Percentiles rank a stretch among this genome's conserved stretches.
These are phyloP conservation scores for Battus philenor DNA, from an alignment of 1,140 invertebrate genomes.

Conservation along the genomic window DNA sequence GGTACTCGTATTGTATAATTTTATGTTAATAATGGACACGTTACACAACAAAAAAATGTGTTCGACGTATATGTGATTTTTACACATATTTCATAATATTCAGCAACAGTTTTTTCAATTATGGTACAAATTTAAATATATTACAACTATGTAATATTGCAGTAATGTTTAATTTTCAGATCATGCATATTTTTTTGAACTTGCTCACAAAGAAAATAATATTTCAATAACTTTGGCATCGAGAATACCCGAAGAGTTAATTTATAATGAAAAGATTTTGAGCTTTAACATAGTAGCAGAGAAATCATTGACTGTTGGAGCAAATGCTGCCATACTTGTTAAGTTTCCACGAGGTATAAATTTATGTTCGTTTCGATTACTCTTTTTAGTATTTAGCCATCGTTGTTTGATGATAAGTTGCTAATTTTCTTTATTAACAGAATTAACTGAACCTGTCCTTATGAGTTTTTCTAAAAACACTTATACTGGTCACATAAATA, in stretches of 20 bases:
- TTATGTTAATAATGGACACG: no score
- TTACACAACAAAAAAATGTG: no score
- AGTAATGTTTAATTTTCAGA: slow-evolving; percentile 35
- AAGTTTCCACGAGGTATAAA: slow-evolving; percentile 38
- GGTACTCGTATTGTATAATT: no score
- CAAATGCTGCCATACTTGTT: slow-evolving; percentile 34
- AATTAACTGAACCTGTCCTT: slow-evolving; percentile 30
- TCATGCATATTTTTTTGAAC: slow-evolving; percentile 38
- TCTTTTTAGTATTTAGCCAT: slow-evolving; percentile 7
- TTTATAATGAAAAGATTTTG: slow-evolving; percentile 43
- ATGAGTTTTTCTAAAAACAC: slow-evolving; percentile 38
- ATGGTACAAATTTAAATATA: no score
- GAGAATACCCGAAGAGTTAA: slow-evolving; percentile 38
- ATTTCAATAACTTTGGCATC: slow-evolving; percentile 23
- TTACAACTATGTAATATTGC: background rate
- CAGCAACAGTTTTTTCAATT: no score
- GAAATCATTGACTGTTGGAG: slow-evolving; percentile 40
- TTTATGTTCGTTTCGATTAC: slow-evolving; percentile 1
- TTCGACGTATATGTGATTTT: no score
- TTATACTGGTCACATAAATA: slow-evolving; percentile 31
- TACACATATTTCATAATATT: no score
- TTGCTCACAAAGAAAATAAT: slow-evolving; percentile 21
- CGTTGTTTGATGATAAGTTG: no score
- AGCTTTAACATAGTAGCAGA: slow-evolving; percentile 39
- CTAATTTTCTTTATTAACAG: slow-evolving; percentile 36